Evolutionary conservation across 2,113 vertebrate genomes (phyloP).

Genomic region (Motacilla alba): DNA sequence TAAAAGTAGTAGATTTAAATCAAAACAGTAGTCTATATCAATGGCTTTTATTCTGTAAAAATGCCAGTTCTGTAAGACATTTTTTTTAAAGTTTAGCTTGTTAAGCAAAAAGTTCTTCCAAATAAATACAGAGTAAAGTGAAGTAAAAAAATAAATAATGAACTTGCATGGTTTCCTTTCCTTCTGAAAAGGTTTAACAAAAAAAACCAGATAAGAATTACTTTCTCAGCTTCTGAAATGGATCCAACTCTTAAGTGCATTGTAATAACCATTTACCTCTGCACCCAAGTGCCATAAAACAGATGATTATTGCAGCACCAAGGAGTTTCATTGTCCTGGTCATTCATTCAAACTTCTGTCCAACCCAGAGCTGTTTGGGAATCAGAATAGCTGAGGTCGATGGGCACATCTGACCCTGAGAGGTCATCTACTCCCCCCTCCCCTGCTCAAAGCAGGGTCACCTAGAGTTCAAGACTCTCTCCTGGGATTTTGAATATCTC

Average conservation of each 20-base stretch:
- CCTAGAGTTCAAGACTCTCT: background rate
- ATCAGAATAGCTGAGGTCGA: background rate
- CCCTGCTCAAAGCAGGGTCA: background rate
- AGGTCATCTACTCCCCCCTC: background rate
- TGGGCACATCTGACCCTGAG: background rate
- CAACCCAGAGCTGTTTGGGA: background rate
- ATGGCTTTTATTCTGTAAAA: background rate
- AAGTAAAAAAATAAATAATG: background rate
- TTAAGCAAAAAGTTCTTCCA: background rate
- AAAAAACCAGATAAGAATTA: background rate
- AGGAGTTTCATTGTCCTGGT: background rate
- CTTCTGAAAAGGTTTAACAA: conserved; percentile 18
- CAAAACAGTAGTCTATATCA: background rate
- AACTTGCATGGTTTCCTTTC: background rate
- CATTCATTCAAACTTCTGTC: background rate
- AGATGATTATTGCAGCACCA: conserved; percentile 11
- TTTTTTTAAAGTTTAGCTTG: background rate
- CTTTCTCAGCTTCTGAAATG: conserved; percentile 24
- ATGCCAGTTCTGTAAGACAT: background rate
- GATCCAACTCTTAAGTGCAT: conserved; percentile 43
- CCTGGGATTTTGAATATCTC: background rate
- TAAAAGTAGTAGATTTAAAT: conserved; percentile 20
- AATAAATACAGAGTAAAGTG: background rate
- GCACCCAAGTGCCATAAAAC: conserved; percentile 31
- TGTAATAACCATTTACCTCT: conserved; percentile 49